Evolutionary conservation across 37 sponge, comb jelly and placozoan genomes (phyloP), one percentile per base, ranked within the genome.

Genomic region (Halisarca cf. caerulea): DNA sequence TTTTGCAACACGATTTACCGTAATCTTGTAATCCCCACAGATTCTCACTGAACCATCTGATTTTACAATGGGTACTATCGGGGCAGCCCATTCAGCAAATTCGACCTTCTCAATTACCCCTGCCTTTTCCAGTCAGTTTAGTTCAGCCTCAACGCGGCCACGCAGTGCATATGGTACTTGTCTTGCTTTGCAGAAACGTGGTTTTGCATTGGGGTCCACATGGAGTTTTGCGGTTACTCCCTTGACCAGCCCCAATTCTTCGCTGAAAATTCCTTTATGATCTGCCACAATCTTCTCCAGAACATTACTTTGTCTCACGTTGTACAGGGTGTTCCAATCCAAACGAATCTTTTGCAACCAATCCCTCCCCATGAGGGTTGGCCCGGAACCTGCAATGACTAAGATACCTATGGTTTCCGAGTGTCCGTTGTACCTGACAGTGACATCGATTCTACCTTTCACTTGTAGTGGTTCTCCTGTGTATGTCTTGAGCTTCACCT

Each of bases 21-120:
- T 84, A 24, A 84, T 59, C 57, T 84, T 84, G 57, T 84, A 74
- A 59, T 84, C 85, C 9, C 84, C 84, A 45, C 84, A 84, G 24
- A 84, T 44, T 44, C 73, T 54, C 11, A 84, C 36, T 38, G 73
- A 72, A 9, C 84, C 75, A 59, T 84, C 75, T 39, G 37, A 18
- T 28, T 84, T 84, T 37, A 84, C 37, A 9, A 71, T 44, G 5
- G 84, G 84, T 23, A 84, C 84, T 25, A 84, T 84, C 45, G 84
- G 84, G 32, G 84, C 84, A 51, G 75, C 84, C 75, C 75, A 84
- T 5, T 69, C 59, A 18, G 84, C 37, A 43, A 30, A 40, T 17
- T 37, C 58, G 18, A 84, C 85, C 20, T 53, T 23, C 40, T 79
- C 36, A 11, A 84, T 45, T 15, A 84, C 59, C 17, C 85, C 77